Percentiles rank a stretch among this genome's conserved stretches.
Conservation (phyloP, 1,140 invertebrate species). For the Drosophila albomicans region DNA sequence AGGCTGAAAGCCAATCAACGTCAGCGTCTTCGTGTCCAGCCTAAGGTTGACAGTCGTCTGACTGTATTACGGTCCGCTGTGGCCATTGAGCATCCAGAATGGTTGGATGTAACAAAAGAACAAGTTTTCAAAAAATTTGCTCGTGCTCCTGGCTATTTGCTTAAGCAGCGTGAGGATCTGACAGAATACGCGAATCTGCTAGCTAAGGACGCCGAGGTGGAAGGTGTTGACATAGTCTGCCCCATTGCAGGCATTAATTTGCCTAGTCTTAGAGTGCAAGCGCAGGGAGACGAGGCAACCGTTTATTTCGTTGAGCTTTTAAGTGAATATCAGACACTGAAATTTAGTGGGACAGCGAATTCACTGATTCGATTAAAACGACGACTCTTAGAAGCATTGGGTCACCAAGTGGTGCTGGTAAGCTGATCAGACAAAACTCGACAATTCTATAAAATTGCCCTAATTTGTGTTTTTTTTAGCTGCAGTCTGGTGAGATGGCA, state of each 20-base stretch:
- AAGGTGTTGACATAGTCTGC: conserved; percentile 66
- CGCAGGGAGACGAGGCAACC: conserved; percentile 33
- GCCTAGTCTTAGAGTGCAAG: conserved; percentile 66
- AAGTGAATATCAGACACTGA: conserved; percentile 53
- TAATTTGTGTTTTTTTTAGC: conserved; percentile 24
- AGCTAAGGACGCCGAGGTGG: conserved; percentile 47
- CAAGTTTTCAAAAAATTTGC: conserved; percentile 61
- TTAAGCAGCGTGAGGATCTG: conserved; percentile 57
- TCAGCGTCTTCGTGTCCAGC: conserved; percentile 46
- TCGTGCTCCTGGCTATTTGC: conserved; percentile 59
- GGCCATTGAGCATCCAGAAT: conserved; percentile 67
- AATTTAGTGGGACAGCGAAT: conserved; percentile 61
- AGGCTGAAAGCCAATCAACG: conserved; percentile 57
- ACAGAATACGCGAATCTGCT: conserved; percentile 50
- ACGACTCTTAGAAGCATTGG: conserved; percentile 61
- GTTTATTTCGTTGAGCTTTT: conserved; percentile 70
- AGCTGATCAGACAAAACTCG: conserved; percentile 16
- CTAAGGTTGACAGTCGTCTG: conserved; percentile 79
- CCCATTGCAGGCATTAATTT: conserved; percentile 75
- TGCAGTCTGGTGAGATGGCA: conserved; percentile 59
- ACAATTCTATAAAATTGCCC: too few species aligned
- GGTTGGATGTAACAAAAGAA: conserved; percentile 29
- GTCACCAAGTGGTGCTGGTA: conserved; percentile 71
- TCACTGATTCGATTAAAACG: conserved; percentile 65
- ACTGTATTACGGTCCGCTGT: conserved; percentile 61